phyloP scores from a whole-genome alignment of 2,888 invertebrate species.

The Phyllotreta striolata region DNA sequence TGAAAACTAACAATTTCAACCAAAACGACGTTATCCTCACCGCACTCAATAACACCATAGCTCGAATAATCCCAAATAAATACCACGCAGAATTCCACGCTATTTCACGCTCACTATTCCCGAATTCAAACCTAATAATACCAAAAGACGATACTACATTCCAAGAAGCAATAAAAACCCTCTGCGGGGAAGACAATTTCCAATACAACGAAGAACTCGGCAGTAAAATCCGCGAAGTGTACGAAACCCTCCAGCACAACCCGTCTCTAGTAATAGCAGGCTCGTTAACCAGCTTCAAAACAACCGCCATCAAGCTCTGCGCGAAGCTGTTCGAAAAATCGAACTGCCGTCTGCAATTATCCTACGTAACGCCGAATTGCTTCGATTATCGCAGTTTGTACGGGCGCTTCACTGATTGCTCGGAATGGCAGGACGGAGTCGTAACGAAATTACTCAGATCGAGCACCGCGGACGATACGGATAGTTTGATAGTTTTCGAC shows the following conservation, averaged over 20 bases:
- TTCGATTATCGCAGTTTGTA: conserved; percentile 87
- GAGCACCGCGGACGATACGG: conserved; percentile 73
- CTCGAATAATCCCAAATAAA: conserved; percentile 84
- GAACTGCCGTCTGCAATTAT: conserved; percentile 25
- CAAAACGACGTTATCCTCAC: conserved; percentile 78
- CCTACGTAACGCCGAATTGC: conserved; percentile 81
- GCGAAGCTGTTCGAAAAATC: conserved; percentile 66
- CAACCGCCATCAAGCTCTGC: conserved; percentile 76
- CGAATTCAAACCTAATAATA: conserved; percentile 69
- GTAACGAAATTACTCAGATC: conserved; percentile 78
- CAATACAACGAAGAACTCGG: conserved; percentile 77
- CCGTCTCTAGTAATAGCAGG: conserved; percentile 90
- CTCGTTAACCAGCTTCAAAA: conserved; percentile 80
- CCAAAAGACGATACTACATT: conserved; percentile 18
- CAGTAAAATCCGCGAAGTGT: conserved; percentile 82
- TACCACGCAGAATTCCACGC: conserved; percentile 83
- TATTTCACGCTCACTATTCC: conserved; percentile 87
- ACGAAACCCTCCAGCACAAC: conserved; percentile 82
- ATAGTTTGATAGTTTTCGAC: conserved; percentile 90
- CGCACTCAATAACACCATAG: conserved; percentile 84
- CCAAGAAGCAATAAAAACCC: conserved; percentile 64
- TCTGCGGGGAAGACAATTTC: conserved; percentile 71
- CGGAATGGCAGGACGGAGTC: conserved; percentile 87
- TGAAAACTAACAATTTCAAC: conserved; percentile 73
- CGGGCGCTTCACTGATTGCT: conserved; percentile 80